Evolutionary conservation across 2,888 invertebrate species (phyloP), one percentile per base, ranked within the genome.

Genomic region (Yponomeuta plumbellus): DNA sequence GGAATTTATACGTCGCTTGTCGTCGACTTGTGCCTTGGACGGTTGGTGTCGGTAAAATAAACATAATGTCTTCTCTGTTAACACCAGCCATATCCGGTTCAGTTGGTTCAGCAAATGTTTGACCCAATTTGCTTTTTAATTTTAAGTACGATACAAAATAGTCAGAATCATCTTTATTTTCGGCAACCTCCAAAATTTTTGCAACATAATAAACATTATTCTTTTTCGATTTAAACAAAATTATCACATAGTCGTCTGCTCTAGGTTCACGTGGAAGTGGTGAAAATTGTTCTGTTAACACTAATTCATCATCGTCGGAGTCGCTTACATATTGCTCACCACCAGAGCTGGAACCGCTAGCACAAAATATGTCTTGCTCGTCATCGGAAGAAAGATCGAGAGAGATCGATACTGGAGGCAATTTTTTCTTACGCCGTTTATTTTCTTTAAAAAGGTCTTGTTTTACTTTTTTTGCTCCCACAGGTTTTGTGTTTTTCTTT

Each of bases 161-260:
- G 13, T 44, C 20, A 44, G 20, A 20, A 64, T 44, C 20, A 17
- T 64, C 20, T 44, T 64, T 22, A 20, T 22, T 21, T 11, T 64
- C 23, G 23, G 23, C 23, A 26, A 26, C 13, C 44, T 64, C 20
- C 40, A 44, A 44, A 20, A 44, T 64, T 21, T 44, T 64, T 2
- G 21, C 64, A 64, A 40, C 23, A 44, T 64, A 64, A 40, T 44
- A 64, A 64, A 40, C 17, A 23, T 20, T 21, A 11, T 44, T 64
- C 13, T 23, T 21, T 26, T 65, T 56, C 23, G 65, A 57, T 11
- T 26, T 26, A 17, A 65, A 56, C 11, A 11, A 17, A 17, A 65
- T 57, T 22, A 65, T 11, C n/a, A 65, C 65, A 57, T 65, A 65
- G 17, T 65, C 65, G 20, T 23, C 57, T 22, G n/a, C 57, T 65